These are phyloP conservation scores for Scrobipalpa atriplicella DNA, from an alignment of 2,888 invertebrate genomes.

Conservation along the genomic window DNA sequence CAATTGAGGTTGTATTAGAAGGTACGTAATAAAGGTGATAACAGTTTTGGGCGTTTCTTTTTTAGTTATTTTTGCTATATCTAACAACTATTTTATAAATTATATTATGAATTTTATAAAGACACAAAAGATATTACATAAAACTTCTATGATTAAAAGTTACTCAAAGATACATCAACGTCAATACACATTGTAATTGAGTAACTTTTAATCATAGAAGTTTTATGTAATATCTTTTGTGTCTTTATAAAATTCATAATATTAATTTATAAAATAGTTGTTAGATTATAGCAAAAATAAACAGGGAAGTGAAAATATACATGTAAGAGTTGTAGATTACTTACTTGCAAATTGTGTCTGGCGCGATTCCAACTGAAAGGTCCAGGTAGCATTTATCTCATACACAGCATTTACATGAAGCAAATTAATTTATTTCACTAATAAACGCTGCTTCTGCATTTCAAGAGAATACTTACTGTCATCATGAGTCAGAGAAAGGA, in stretches of 20 bases:
- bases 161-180: background rate
- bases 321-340: conserved; percentile 20
- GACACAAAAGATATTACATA: background rate
- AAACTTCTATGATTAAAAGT: background rate
- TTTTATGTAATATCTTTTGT: background rate
- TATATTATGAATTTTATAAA: background rate
- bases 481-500: background rate
- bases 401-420: background rate
- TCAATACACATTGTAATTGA: background rate
- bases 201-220: background rate
- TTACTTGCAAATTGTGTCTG: conserved; percentile 14
- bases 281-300: background rate
- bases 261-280: background rate
- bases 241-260: background rate
- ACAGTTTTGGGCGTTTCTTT: conserved; percentile 65
- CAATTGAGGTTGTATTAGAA: conserved; percentile 48
- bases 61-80: conserved; percentile 31
- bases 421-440: conserved; percentile 19
- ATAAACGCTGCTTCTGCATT: conserved; percentile 8
- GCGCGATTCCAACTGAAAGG: background rate
- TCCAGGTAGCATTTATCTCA: conserved; percentile 26
- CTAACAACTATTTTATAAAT: background rate
- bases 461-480: background rate
- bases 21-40: conserved; percentile 69
- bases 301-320: conserved; percentile 13